Conservation (phyloP, 1,140 invertebrate genomes). For the Drosophila ercepeae region DNA sequence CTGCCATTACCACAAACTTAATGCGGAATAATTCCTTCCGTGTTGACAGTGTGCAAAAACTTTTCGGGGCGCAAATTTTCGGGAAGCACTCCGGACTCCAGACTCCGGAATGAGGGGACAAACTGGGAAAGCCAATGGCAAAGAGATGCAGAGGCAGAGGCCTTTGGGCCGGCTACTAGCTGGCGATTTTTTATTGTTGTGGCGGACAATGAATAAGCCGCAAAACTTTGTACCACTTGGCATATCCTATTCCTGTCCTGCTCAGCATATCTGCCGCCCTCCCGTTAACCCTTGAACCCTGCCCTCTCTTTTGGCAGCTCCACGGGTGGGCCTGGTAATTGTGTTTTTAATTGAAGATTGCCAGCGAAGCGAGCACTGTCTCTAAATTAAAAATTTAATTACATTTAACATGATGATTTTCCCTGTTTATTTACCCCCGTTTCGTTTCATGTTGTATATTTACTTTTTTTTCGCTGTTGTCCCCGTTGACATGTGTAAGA, state of each 20-base stretch:
- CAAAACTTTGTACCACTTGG: constrained; percentile 77
- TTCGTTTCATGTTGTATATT: constrained; percentile 12
- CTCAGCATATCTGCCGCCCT: constrained; percentile 1
- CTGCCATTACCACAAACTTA: constrained; percentile 79
- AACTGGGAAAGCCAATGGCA: constrained; percentile 9
- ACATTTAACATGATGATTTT: constrained; percentile 78
- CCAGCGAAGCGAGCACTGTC: constrained; percentile 53
- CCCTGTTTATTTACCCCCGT: constrained; percentile 30
- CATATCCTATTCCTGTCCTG: constrained; percentile 74
- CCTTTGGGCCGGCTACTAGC: constrained; percentile 27
- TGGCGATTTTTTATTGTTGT: constrained; percentile 64
- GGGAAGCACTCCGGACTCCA: constrained; percentile 7
- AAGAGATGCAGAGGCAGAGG: background rate
- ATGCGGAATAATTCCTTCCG: constrained; percentile 81
- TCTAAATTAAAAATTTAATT: constrained; percentile 82
- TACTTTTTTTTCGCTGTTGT: constrained; percentile 7
- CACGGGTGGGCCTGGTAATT: constrained; percentile 65
- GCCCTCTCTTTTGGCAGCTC: constrained; percentile 6
- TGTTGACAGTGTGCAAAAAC: constrained; percentile 80
- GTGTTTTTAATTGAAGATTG: constrained; percentile 80
- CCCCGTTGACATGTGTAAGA: constrained; percentile 20
- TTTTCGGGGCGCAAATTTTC: constrained; percentile 67
- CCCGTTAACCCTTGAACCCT: background rate
- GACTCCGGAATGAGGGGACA: background rate
- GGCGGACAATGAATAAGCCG: constrained; percentile 78